phyloP scores from a whole-genome alignment of 2,113 vertebrate genomes.

The Xenopus borealis region DNA sequence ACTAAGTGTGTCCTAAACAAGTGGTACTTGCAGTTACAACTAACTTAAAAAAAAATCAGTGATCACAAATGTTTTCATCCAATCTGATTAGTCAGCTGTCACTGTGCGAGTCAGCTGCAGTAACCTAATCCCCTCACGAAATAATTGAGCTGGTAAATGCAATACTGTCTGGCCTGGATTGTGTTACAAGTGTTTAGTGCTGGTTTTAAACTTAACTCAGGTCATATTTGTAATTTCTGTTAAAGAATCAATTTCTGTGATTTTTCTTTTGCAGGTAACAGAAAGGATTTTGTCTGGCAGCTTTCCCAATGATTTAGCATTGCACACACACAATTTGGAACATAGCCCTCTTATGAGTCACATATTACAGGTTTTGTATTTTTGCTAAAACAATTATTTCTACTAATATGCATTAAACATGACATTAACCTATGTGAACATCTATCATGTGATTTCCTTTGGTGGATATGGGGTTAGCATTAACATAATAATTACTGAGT shows the following conservation, averaged over 20 bases:
- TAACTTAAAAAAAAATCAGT: too few species aligned
- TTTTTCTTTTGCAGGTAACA: too few species aligned
- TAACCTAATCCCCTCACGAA: neutral
- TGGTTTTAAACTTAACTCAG: neutral
- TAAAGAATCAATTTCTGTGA: too few species aligned
- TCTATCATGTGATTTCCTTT: conserved; percentile 1
- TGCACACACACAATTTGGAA: too few species aligned
- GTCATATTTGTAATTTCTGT: neutral
- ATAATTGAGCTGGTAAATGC: neutral
- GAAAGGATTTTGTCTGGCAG: too few species aligned
- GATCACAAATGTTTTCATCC: neutral
- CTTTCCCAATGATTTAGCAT: too few species aligned
- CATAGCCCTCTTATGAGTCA: neutral
- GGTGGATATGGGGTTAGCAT: neutral
- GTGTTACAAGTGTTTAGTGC: neutral
- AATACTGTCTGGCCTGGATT: neutral
- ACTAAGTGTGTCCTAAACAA: too few species aligned
- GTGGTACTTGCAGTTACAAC: too few species aligned
- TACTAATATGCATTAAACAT: neutral
- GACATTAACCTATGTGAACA: conserved; percentile 3
- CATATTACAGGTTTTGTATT: neutral
- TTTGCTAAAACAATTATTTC: neutral
- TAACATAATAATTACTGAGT: neutral
- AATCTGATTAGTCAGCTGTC: neutral
- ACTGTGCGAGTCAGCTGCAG: neutral